Conservation (phyloP, 2,888 invertebrate species). For the Lacanobia oleracea region DNA sequence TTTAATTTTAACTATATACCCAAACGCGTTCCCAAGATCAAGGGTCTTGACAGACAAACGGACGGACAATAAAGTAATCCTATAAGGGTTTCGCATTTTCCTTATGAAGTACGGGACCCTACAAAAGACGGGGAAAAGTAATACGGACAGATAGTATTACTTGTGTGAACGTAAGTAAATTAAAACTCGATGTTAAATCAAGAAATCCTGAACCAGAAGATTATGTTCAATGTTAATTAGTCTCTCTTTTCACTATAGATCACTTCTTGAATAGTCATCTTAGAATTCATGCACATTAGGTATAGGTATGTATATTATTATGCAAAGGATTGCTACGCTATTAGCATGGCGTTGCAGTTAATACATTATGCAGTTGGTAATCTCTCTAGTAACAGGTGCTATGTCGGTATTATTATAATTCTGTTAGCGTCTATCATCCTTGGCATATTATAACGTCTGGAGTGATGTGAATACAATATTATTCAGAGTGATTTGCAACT, state of each 20-base stretch:
- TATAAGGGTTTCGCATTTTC: too few species aligned
- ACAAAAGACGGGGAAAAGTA: too few species aligned
- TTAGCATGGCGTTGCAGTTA: constrained; percentile 30
- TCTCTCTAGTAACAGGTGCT: constrained; percentile 36
- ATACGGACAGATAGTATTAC: too few species aligned
- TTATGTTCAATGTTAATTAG: not conserved
- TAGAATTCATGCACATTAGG: constrained; percentile 1
- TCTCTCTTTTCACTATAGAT: not conserved
- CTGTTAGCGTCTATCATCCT: constrained; percentile 15
- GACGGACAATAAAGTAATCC: too few species aligned
- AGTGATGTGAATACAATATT: not conserved
- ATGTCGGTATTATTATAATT: constrained; percentile 30
- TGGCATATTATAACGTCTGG: not conserved
- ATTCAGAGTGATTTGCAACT: not conserved
- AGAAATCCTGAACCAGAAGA: too few species aligned
- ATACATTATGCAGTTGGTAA: constrained; percentile 58
- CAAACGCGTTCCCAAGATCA: too few species aligned
- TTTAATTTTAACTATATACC: too few species aligned
- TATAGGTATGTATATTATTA: constrained; percentile 22
- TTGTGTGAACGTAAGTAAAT: too few species aligned
- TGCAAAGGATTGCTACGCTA: constrained; percentile 39
- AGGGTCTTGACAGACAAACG: too few species aligned
- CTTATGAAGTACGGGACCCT: too few species aligned
- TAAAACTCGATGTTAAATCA: too few species aligned
- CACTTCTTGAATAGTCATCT: not conserved